Percentiles rank a stretch among this genome's conserved stretches.
phyloP scores from a whole-genome alignment of 2,888 invertebrate genomes.

The Rambutsinella grinnellia region DNA sequence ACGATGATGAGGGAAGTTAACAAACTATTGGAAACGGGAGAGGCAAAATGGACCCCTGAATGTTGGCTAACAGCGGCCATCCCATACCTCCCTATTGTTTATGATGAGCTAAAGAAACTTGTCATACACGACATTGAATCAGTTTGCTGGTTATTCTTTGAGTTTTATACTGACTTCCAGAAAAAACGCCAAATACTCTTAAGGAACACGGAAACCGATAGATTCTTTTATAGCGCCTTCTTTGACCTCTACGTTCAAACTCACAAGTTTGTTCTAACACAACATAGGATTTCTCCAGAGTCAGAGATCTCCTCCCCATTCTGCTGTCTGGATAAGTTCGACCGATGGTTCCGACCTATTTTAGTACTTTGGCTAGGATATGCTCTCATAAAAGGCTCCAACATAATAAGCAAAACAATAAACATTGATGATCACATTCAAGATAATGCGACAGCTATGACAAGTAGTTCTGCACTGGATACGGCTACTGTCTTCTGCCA shows the following conservation, averaged over 20 bases:
- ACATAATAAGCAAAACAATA: conserved; percentile 59
- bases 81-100: conserved; percentile 59
- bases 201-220: conserved; percentile 43
- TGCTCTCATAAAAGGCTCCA: conserved; percentile 58
- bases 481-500: conserved; percentile 59
- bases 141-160: conserved; percentile 51
- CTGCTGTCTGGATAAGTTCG: conserved; percentile 43
- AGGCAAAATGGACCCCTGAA: conserved; percentile 53
- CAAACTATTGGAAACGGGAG: conserved; percentile 42
- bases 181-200: conserved; percentile 50
- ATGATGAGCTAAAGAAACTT: conserved; percentile 65
- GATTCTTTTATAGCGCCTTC: conserved; percentile 49
- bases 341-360: conserved; percentile 64
- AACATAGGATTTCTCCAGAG: too few relatives aligned
- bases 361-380: conserved; percentile 64
- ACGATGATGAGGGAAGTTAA: conserved; percentile 60
- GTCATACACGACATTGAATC: conserved; percentile 63
- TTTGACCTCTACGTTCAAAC: conserved; percentile 59
- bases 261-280: conserved; percentile 55
- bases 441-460: conserved; percentile 32
- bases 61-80: conserved; percentile 57
- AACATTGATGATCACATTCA: conserved; percentile 49
- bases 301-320: too few relatives aligned
- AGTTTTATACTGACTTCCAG: conserved; percentile 43
- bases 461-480: conserved; percentile 62